phyloP scores from a whole-genome alignment of 2,113 vertebrate species.

The Setophaga petechia region DNA sequence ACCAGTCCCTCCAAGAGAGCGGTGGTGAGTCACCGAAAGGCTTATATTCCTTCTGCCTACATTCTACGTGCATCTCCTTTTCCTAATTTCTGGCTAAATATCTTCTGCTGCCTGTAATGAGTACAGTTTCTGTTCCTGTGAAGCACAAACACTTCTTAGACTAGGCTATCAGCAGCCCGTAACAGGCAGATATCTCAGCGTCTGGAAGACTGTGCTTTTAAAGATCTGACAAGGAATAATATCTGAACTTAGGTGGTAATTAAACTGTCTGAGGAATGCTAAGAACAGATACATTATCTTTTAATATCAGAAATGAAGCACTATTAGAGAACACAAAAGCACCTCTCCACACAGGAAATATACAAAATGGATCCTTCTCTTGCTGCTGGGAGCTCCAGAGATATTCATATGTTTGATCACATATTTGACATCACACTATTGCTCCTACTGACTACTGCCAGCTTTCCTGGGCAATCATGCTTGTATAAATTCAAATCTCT shows the following conservation, averaged over 20 bases:
- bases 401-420: conserved; percentile 41
- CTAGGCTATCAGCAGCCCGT: neutral
- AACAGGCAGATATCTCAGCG: conserved; percentile 62
- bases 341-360: conserved; percentile 54
- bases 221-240: conserved; percentile 68
- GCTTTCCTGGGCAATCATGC: conserved; percentile 4
- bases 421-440: conserved; percentile 44
- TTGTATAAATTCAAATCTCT: conserved; percentile 14
- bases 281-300: conserved; percentile 63
- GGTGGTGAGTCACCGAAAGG: neutral
- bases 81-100: conserved; percentile 2
- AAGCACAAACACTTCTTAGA: conserved; percentile 31
- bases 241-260: conserved; percentile 70
- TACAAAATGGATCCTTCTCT: conserved; percentile 64
- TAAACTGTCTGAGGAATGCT: conserved; percentile 64
- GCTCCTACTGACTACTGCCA: conserved; percentile 57
- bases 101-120: neutral
- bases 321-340: conserved; percentile 65
- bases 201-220: conserved; percentile 48
- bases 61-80: neutral
- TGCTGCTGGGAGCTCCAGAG: conserved; percentile 43
- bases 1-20: neutral
- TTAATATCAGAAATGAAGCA: conserved; percentile 64
- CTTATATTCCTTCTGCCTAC: neutral
- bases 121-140: neutral